Evolutionary conservation across 2,888 invertebrate genomes (phyloP), one percentile per base, ranked within the genome.

Genomic region (Macrophya alboannulata): DNA sequence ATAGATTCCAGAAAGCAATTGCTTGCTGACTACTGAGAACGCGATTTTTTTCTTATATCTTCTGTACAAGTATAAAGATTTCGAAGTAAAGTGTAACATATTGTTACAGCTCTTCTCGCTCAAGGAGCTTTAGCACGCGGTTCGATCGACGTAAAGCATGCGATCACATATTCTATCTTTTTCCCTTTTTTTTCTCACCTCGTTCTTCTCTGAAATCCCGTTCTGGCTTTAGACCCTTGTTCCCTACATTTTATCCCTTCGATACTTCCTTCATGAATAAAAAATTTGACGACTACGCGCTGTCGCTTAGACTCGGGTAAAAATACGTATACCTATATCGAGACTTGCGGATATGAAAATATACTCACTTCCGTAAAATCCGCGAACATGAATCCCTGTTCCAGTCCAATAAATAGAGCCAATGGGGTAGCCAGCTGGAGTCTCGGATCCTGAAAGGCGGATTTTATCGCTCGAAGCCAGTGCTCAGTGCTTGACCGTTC

Each of bases 301-400:
- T 40, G 21, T 25, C 25, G 37, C 6, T 15, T 15, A 25, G 4
- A 62, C 12, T 68, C 68, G 37, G 17, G 37, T 4, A 37, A 6
- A 48, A 68, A 37, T 81, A 25, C 17, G 1, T n/a, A 0, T 55
- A 48, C n/a, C n/a, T 43, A 43, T 31, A 37, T 62, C 6, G 10
- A 3, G 12, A 12, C 25, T 62, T 21, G 17, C 37, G 12, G 21
- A 51, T 43, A 48, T 51, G 43, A 51, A 31, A 65, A 77, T 15
- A 62, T 59, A 40, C 81, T 81, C 40, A 97, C 97, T 95, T 97
- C 96, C 92, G 97, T 96, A 93, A 97, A 97, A 91, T 97, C 97
- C 10, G 97, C 96, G 92, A 97, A 96, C 94, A 98, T 97, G 92
- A 97, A 97, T 88, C 97, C 97, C 94, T 97, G 97, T 92, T 97